Percentiles rank a stretch among this genome's conserved stretches.
phyloP scores from a whole-genome alignment of 2,797 vertebrate species.

The Sphaeramia orbicularis region DNA sequence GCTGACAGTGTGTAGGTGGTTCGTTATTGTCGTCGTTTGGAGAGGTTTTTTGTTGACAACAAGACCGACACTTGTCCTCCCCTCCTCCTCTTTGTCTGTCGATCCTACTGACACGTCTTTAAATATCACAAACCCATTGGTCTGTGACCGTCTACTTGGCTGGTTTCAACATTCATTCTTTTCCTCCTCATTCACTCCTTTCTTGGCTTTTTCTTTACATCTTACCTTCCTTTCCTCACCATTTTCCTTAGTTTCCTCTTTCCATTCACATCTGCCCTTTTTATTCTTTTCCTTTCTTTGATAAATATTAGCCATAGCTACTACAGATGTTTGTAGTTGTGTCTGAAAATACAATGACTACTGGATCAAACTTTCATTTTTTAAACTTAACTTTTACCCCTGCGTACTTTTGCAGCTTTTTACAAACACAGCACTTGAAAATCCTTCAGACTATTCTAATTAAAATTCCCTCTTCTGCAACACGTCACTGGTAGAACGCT shows the following conservation, averaged over 20 bases:
- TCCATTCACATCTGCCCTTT: neutral
- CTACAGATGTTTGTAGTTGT: neutral
- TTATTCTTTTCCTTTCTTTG: neutral
- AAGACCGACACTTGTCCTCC: conserved; percentile 71
- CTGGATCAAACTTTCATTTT: neutral
- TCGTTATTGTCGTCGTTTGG: conserved; percentile 75
- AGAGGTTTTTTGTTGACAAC: conserved; percentile 79
- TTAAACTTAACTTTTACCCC: neutral
- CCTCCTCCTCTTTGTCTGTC: conserved; percentile 67
- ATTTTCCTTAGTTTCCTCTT: too few species aligned
- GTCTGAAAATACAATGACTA: neutral
- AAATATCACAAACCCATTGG: conserved; percentile 69
- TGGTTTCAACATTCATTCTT: conserved; percentile 1
- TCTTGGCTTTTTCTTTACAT: neutral
- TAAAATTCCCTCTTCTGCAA: conserved; percentile 28
- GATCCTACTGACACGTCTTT: conserved; percentile 66
- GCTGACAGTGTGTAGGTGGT: conserved; percentile 77
- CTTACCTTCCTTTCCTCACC: neutral
- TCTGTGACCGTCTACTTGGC: conserved; percentile 18
- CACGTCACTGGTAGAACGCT: conserved; percentile 4
- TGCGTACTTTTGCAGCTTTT: conserved; percentile 11
- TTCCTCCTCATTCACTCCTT: neutral
- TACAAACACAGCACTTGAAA: conserved; percentile 1
- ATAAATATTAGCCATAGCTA: neutral
- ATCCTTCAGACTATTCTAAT: conserved; percentile 10